Evolutionary conservation across 2,113 vertebrate species (phyloP), one percentile per base, ranked within the genome.

Genomic region (Mormoops blainvillei): DNA sequence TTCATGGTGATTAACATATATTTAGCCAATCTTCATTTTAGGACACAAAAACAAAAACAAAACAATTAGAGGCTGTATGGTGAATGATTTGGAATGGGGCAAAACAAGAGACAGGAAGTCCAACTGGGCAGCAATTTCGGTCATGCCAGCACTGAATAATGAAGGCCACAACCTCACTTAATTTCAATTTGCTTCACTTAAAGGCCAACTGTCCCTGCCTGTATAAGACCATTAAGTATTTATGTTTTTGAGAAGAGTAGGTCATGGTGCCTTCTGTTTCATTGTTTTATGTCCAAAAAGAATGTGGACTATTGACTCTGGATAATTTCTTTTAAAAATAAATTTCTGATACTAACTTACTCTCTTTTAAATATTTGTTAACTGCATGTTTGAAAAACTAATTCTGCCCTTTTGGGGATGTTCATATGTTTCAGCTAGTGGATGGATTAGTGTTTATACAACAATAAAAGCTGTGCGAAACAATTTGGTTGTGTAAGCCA

Each of bases 271-370:
- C 74, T 90, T 85, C 85, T 73, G 15, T 74, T 78, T 71, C 36
- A 54, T 86, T 81, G 24, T 77, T 93, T 96, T 91, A 63, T 95
- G 52, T 54, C 33, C 77, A 26, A 33, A 15, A 15, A 89, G 43
- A 82, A 36, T 65, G 45, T 87, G 58, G 43, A 38, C 19, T 87
- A 5, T 56, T 54, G 20, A 68, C 18, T 50, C n/a, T 70, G 36
- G 77, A 61, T 83, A 93, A 54, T 71, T 52, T 90, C 10, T 89
- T 90, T 78, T n/a, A 83, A 78, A 97, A 89, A 65, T 86, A 81
- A 54, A 48, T 83, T 84, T 97, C 22, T 95, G 54, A 15, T 77
- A 82, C 43, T 61, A 54, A 83, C 67, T 68, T 83, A 87, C 73
- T 87, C 6, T 58, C 15, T 84, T 90, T 91, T 91, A 50, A 36